phyloP scores from a whole-genome alignment of 1,140 invertebrate species.

The Himalopsyche phryganea region DNA sequence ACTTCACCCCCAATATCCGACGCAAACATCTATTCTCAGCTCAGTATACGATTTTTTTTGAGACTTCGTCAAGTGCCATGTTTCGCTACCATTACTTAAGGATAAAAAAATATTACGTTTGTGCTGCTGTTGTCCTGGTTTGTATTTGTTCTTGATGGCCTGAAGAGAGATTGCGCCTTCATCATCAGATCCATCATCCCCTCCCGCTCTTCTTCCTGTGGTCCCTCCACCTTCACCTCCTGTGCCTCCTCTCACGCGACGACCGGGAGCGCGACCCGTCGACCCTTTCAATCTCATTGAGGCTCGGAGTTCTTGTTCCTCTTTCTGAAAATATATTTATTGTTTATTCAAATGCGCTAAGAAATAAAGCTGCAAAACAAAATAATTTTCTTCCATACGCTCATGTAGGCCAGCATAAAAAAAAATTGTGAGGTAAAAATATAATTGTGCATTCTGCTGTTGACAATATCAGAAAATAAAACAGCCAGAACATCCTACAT shows the following conservation, averaged over 20 bases:
- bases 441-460: too few species aligned
- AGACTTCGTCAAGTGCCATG: too few species aligned
- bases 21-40: too few species aligned
- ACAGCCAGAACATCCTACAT: too few species aligned
- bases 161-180: slow-evolving; percentile 87
- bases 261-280: slow-evolving; percentile 53
- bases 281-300: slow-evolving; percentile 69
- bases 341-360: background rate
- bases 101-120: slow-evolving; percentile 38
- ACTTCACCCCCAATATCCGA: too few species aligned
- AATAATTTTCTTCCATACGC: too few species aligned
- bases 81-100: too few species aligned
- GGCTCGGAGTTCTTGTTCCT: slow-evolving; percentile 87
- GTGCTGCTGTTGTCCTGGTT: slow-evolving; percentile 52
- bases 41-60: too few species aligned
- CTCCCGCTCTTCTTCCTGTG: slow-evolving; percentile 47
- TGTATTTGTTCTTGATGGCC: slow-evolving; percentile 94
- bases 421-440: too few species aligned
- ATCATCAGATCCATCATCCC: slow-evolving; percentile 85
- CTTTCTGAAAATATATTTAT: slow-evolving; percentile 63
- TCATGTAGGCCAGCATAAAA: too few species aligned
- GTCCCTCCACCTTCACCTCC: slow-evolving; percentile 50
- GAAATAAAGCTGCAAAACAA: too few species aligned
- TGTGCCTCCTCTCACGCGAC: slow-evolving; percentile 60
- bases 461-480: too few species aligned